Evolutionary conservation across 2,888 invertebrate genomes (phyloP).

Genomic region (Homarus gammarus): DNA sequence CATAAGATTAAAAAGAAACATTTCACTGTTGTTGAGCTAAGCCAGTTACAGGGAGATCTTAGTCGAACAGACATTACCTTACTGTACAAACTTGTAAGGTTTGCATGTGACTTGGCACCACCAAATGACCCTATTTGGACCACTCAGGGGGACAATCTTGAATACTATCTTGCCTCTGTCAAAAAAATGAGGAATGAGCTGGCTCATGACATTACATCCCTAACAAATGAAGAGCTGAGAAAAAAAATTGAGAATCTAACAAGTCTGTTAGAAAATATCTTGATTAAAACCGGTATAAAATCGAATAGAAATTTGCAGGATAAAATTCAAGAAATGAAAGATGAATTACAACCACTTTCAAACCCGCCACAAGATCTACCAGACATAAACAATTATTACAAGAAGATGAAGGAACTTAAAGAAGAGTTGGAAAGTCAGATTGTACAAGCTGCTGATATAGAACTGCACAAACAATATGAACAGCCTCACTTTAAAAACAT

Average conservation of each 20-base stretch:
- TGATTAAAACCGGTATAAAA: constrained; percentile 1
- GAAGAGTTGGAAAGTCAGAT: not conserved
- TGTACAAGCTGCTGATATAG: constrained; percentile 1
- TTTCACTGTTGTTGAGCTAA: not conserved
- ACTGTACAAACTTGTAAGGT: constrained; percentile 13
- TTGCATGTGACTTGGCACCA: not conserved
- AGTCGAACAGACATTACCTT: constrained; percentile 14
- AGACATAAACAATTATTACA: not conserved
- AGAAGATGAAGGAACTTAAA: not conserved
- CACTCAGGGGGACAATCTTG: constrained; percentile 1
- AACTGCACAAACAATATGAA: not conserved
- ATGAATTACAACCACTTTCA: constrained; percentile 8
- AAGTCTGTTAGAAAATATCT: not conserved
- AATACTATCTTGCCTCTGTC: constrained; percentile 16
- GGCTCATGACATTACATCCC: not conserved
- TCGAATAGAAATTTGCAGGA: not conserved
- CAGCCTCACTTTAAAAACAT: not conserved
- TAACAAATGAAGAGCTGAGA: constrained; percentile 1
- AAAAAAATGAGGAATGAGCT: constrained; percentile 28
- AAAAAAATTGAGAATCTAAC: not conserved
- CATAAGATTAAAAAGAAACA: not conserved
- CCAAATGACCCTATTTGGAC: not conserved
- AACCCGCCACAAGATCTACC: not conserved
- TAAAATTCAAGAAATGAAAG: not conserved
- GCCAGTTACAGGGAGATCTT: not conserved